Evolutionary conservation across 2,888 invertebrate species (phyloP), one percentile per base, ranked within the genome.

Genomic region (Crematogaster levior): DNA sequence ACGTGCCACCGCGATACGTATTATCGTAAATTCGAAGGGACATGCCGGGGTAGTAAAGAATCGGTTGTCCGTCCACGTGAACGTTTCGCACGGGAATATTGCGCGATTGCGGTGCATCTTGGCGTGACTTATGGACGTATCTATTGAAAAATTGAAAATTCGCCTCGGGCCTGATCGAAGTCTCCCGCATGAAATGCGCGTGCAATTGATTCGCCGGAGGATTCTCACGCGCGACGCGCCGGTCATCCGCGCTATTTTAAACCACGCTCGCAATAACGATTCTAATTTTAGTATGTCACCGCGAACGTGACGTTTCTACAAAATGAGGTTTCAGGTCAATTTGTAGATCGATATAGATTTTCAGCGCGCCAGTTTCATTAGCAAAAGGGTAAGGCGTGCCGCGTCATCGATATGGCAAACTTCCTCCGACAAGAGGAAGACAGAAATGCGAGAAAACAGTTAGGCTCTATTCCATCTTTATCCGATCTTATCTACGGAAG

Each of bases 11-110:
- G 65, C 73, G 82, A 61, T 83, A 82, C 84, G 79, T 75, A 79
- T 79, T 79, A 84, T 83, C 87, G 89, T 90, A 90, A 90, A 90
- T 90, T 84, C 89, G 83, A 79, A 84, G 74, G 84, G 81, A 80
- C 86, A 82, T 72, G 70, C 81, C 51, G 46, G 81, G 83, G 83
- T 86, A 72, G 87, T 84, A 85, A 88, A 88, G 87, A 90, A 87
- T 84, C 85, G 84, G 84, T 48, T 74, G 84, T 82, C 82, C 84
- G 70, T 84, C 75, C 81, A 34, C 63, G 60, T 58, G 53, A 7
- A 15, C 70, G 24, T 6, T 7, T 5, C 61, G 48, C 82, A 21
- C 66, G 72, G 53, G 82, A 82, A 88, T 88, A 88, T 88, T 88
- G 87, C 77, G 43, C 68, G 85, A 75, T 84, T 84, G 84, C 84